phyloP scores from a whole-genome alignment of 2,113 vertebrate genomes.

The Nothobranchius kuhntae region DNA sequence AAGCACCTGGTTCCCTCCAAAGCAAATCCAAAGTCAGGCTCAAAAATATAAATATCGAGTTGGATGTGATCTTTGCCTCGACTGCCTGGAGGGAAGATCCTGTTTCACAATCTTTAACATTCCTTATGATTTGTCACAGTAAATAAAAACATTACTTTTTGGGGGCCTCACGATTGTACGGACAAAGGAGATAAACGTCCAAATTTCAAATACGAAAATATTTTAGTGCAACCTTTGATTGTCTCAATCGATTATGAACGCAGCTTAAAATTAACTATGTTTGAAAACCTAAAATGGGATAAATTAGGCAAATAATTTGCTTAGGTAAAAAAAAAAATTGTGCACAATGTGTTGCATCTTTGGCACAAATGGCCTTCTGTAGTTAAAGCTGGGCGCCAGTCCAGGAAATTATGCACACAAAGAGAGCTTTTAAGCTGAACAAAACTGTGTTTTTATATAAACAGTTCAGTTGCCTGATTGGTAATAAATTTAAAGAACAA shows the following conservation, averaged over 20 bases:
- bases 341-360: neutral
- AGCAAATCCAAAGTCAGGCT: neutral
- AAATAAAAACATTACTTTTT: too few relatives aligned
- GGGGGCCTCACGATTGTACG: too few relatives aligned
- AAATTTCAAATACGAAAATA: neutral
- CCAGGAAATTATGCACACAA: neutral
- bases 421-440: too few relatives aligned
- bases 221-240: slow-evolving; percentile 17
- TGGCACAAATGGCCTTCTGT: neutral
- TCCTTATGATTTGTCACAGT: too few relatives aligned
- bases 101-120: neutral
- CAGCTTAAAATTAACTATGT: neutral
- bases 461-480: neutral
- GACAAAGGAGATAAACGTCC: too few relatives aligned
- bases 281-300: neutral
- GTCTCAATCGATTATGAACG: slow-evolving; percentile 2
- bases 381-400: neutral
- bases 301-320: neutral
- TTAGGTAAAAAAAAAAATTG: neutral
- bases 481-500: neutral
- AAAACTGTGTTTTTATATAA: neutral
- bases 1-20: slow-evolving; percentile 30
- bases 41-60: neutral
- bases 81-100: neutral
- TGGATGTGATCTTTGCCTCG: neutral